These are phyloP conservation scores for Venusia cambrica DNA, from an alignment of 2,888 invertebrate genomes.

Conservation along the genomic window DNA sequence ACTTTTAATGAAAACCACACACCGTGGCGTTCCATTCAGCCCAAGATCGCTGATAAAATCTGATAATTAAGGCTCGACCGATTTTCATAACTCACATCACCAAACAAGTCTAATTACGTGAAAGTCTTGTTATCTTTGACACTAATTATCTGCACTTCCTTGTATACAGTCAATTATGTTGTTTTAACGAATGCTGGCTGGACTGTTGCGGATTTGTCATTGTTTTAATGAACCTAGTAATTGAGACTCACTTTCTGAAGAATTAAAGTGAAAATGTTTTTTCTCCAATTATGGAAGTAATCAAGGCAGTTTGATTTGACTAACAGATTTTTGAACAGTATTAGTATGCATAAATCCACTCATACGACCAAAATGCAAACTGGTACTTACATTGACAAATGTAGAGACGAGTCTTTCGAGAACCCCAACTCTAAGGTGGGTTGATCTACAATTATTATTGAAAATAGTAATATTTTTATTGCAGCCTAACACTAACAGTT, in stretches of 20 bases:
- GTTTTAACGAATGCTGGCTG: conserved; percentile 5
- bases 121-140: conserved; percentile 24
- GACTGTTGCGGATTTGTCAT: conserved; percentile 7
- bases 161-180: conserved; percentile 6
- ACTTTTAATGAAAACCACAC: conserved; percentile 2
- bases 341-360: too few relatives aligned
- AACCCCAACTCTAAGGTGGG: too few relatives aligned
- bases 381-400: too few relatives aligned
- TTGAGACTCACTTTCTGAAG: conserved; percentile 10
- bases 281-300: too few relatives aligned
- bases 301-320: too few relatives aligned
- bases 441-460: too few relatives aligned
- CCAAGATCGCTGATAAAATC: conserved; percentile 16
- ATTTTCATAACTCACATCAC: conserved; percentile 20
- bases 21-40: conserved; percentile 7
- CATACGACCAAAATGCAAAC: too few relatives aligned
- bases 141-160: conserved; percentile 11
- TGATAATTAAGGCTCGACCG: conserved; percentile 12
- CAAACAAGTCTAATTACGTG: conserved; percentile 22
- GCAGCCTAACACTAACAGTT: too few relatives aligned
- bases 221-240: conserved; percentile 6
- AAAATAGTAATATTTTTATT: too few relatives aligned
- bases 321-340: too few relatives aligned
- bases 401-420: too few relatives aligned
- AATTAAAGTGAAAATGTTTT: conserved; percentile 10